These are phyloP conservation scores for Agapornis canus DNA, from an alignment of 2,797 vertebrate species.

Conservation along the genomic window DNA sequence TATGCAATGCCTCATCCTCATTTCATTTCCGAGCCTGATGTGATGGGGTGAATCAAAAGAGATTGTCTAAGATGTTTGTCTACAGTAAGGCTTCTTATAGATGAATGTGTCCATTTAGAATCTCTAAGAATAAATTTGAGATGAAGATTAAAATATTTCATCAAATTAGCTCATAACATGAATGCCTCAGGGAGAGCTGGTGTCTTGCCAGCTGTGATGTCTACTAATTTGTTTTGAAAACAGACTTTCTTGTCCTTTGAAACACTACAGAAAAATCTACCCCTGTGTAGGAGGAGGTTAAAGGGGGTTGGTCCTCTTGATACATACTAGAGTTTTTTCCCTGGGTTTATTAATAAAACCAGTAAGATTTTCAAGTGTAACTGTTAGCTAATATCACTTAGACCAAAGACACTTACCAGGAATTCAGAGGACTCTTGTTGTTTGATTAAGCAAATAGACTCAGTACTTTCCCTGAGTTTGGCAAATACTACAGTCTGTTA, in stretches of 20 bases:
- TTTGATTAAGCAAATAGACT: background rate
- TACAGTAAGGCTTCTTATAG: background rate
- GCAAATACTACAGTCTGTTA: constrained; percentile 14
- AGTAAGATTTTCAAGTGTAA: background rate
- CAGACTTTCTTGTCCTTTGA: background rate
- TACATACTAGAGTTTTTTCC: background rate
- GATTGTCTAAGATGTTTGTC: background rate
- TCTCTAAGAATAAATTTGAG: background rate
- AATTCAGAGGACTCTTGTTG: background rate
- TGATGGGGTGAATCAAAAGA: background rate
- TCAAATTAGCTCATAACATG: background rate
- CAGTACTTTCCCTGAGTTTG: background rate
- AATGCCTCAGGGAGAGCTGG: background rate
- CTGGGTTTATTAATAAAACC: background rate
- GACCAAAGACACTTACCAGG: background rate
- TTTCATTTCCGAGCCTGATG: background rate
- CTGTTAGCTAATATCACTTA: background rate
- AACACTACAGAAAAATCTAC: background rate
- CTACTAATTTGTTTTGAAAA: background rate
- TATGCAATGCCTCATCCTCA: background rate
- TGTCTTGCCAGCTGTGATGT: background rate
- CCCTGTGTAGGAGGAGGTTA: background rate
- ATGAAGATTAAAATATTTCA: background rate
- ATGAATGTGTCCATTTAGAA: background rate
- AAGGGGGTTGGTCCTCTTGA: background rate